Evolutionary conservation across 2,888 invertebrate genomes (phyloP).

Genomic region (Eupeodes latifasciatus): DNA sequence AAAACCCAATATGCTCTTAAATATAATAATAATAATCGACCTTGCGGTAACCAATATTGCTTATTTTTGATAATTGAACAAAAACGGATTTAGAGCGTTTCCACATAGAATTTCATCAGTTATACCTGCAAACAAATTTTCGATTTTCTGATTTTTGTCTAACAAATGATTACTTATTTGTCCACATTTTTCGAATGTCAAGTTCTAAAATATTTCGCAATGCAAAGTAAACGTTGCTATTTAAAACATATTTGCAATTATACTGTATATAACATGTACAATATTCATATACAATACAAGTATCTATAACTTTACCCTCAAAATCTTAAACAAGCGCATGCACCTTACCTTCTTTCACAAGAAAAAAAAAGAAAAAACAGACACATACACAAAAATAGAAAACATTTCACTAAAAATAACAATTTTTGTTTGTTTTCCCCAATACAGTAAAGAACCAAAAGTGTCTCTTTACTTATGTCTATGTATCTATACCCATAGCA

Average conservation of each 20-base stretch:
- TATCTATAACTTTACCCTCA: conserved; percentile 33
- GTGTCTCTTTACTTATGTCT: conserved; percentile 7
- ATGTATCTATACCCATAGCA: not conserved
- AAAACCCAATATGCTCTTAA: too few species aligned
- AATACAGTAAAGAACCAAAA: conserved; percentile 41
- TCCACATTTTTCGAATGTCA: too few species aligned
- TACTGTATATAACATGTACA: not conserved
- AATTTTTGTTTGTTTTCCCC: conserved; percentile 43
- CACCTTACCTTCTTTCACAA: conserved; percentile 49
- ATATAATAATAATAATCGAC: too few species aligned
- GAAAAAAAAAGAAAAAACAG: conserved; percentile 7
- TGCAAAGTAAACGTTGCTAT: not conserved
- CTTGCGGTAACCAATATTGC: too few species aligned
- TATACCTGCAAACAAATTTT: too few species aligned
- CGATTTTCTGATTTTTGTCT: too few species aligned
- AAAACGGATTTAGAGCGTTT: too few species aligned
- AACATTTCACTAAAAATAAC: conserved; percentile 33
- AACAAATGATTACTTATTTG: too few species aligned
- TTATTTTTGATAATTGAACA: too few species aligned
- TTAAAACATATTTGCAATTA: not conserved
- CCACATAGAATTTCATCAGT: too few species aligned
- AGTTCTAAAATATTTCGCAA: too few species aligned
- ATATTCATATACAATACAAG: not conserved
- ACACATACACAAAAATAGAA: not conserved
- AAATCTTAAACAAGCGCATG: conserved; percentile 57